Conservation (phyloP, 1,140 invertebrate genomes). For the Bombus cullumanus region DNA sequence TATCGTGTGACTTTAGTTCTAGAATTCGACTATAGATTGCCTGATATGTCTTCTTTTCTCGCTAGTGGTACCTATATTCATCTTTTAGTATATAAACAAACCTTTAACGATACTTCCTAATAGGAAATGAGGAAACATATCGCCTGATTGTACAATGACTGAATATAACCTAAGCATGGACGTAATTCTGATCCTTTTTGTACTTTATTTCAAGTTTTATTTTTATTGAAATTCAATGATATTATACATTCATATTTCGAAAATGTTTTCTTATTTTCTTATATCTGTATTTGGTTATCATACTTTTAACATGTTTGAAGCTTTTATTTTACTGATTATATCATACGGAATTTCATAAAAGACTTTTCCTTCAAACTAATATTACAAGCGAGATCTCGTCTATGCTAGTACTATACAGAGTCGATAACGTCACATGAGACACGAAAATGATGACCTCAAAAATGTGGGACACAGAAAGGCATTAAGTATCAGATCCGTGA, state of each 20-base stretch:
- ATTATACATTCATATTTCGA: background rate
- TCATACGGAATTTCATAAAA: too few relatives aligned
- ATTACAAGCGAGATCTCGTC: too few relatives aligned
- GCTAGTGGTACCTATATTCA: background rate
- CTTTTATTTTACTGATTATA: too few relatives aligned
- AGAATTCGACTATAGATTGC: background rate
- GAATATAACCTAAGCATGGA: constrained; percentile 35
- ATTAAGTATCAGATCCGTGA: too few relatives aligned
- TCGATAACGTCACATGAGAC: too few relatives aligned
- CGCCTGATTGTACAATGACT: constrained; percentile 44
- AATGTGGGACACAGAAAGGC: too few relatives aligned
- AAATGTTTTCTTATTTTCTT: background rate
- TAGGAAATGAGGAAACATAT: constrained; percentile 65
- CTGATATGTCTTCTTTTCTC: constrained; percentile 28
- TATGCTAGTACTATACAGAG: too few relatives aligned
- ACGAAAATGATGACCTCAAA: too few relatives aligned
- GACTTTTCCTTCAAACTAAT: too few relatives aligned
- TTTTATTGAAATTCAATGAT: background rate
- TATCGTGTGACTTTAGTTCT: background rate
- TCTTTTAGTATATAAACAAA: constrained; percentile 38
- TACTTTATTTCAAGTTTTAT: background rate
- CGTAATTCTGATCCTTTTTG: constrained; percentile 72
- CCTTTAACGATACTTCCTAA: rapidly evolving
- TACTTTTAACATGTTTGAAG: too few relatives aligned
- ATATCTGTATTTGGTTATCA: too few relatives aligned